Evolutionary conservation across 2,888 invertebrate species (phyloP).

Genomic region (Sarcophaga variegata): DNA sequence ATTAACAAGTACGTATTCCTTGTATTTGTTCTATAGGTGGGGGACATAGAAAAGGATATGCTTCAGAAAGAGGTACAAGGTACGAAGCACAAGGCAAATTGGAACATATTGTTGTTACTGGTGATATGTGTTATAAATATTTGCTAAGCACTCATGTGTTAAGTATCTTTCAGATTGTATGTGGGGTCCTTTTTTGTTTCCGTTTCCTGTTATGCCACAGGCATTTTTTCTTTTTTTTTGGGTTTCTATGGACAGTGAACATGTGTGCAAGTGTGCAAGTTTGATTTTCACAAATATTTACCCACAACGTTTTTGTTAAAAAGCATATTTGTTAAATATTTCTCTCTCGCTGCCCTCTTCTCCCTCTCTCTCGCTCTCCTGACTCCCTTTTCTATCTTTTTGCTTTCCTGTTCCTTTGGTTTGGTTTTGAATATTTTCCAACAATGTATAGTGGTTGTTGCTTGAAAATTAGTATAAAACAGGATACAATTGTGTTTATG

Average conservation of each 20-base stretch:
- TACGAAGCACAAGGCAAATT: conserved; percentile 42
- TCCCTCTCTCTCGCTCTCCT: background rate
- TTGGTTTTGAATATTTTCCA: conserved; percentile 5
- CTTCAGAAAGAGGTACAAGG: background rate
- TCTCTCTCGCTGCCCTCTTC: background rate
- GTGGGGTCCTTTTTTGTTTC: conserved; percentile 31
- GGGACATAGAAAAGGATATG: background rate
- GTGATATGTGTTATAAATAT: conserved; percentile 54
- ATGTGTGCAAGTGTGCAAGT: background rate
- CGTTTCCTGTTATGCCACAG: conserved; percentile 12
- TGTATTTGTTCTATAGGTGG: background rate
- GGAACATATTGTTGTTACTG: conserved; percentile 28
- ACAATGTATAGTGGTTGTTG: conserved; percentile 31
- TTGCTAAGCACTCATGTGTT: conserved; percentile 60
- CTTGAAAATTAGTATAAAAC: conserved; percentile 33
- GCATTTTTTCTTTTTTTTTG: conserved; percentile 14
- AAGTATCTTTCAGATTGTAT: conserved; percentile 38
- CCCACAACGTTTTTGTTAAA: conserved; percentile 33
- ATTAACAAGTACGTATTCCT: background rate
- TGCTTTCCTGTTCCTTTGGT: background rate
- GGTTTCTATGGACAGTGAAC: background rate
- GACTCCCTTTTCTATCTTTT: background rate
- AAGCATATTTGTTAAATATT: conserved; percentile 29
- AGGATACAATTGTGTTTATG: background rate
- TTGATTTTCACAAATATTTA: conserved; percentile 29